Percentiles rank a stretch among this genome's conserved stretches.
phyloP scores from a whole-genome alignment of 1,140 invertebrate species.

The Habropoda laboriosa region DNA sequence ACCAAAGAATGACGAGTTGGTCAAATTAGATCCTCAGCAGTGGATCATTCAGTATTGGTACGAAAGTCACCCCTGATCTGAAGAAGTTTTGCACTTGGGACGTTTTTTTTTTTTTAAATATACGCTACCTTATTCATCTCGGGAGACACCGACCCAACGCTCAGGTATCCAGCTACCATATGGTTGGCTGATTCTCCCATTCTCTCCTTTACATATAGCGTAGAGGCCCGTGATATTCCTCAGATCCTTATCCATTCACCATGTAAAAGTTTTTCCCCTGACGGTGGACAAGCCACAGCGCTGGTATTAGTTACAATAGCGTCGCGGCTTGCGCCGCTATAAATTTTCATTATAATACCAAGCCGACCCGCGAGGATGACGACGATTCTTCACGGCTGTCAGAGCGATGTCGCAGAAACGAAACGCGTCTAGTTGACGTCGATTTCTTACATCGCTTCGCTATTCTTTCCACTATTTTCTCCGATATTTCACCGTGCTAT shows the following conservation, averaged over 20 bases:
- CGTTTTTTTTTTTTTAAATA: too few species aligned
- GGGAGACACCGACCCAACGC: too few species aligned
- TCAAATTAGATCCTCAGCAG: too few species aligned
- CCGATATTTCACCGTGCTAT: neutral
- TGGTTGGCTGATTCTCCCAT: neutral
- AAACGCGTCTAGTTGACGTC: neutral
- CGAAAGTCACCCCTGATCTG: too few species aligned
- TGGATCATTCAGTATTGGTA: too few species aligned
- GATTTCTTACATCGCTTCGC: neutral
- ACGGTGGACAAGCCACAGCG: neutral
- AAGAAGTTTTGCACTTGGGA: too few species aligned
- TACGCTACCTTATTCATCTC: too few species aligned
- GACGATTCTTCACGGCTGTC: constrained; percentile 25
- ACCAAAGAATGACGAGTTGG: too few species aligned
- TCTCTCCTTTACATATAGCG: neutral
- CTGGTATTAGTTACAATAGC: constrained; percentile 7
- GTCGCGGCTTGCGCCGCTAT: neutral
- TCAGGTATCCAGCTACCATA: too few species aligned
- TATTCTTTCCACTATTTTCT: neutral
- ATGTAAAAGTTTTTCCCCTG: neutral
- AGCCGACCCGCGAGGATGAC: neutral
- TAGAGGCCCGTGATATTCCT: neutral
- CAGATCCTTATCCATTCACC: constrained; percentile 18
- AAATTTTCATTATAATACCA: constrained; percentile 42
- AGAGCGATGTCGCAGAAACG: neutral